Conservation (phyloP, 2,113 vertebrate species). For the Saccopteryx leptura region DNA sequence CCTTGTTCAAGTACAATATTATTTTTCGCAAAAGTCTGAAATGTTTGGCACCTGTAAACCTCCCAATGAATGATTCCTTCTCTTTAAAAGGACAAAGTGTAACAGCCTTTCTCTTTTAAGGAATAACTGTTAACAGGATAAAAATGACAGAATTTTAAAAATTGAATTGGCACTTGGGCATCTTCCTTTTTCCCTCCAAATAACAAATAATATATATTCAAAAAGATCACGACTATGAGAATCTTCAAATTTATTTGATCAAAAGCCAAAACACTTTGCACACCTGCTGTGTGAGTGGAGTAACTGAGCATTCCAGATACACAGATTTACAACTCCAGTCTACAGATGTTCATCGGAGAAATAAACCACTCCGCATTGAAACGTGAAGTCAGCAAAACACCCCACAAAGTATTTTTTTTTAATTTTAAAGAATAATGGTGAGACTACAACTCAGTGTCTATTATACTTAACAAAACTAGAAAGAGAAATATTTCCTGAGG, state of each 20-base stretch:
- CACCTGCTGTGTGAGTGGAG: neutral
- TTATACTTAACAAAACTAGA: neutral
- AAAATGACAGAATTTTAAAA: neutral
- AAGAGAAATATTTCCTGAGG: neutral
- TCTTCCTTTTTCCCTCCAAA: slow-evolving; percentile 16
- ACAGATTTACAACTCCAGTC: slow-evolving; percentile 47
- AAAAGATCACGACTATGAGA: slow-evolving; percentile 17
- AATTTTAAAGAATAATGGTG: slow-evolving; percentile 46
- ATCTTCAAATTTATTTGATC: slow-evolving; percentile 61
- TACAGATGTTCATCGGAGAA: slow-evolving; percentile 42
- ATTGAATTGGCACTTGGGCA: neutral
- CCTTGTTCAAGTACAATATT: neutral
- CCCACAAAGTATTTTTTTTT: slow-evolving; percentile 35
- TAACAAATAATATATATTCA: neutral
- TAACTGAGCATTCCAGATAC: neutral
- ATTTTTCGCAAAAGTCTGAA: slow-evolving; percentile 56
- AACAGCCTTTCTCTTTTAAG: neutral
- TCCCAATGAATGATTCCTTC: neutral
- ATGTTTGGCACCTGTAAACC: neutral
- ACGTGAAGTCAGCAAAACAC: slow-evolving; percentile 59
- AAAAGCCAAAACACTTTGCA: slow-evolving; percentile 28
- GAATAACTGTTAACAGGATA: slow-evolving; percentile 20
- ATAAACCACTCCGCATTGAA: slow-evolving; percentile 62
- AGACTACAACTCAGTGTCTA: neutral
- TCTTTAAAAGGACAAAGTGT: neutral